Evolutionary conservation across 92 coral and sea anemone genomes (phyloP), one percentile per base, ranked within the genome.

Genomic region (Heteractis magnifica): DNA sequence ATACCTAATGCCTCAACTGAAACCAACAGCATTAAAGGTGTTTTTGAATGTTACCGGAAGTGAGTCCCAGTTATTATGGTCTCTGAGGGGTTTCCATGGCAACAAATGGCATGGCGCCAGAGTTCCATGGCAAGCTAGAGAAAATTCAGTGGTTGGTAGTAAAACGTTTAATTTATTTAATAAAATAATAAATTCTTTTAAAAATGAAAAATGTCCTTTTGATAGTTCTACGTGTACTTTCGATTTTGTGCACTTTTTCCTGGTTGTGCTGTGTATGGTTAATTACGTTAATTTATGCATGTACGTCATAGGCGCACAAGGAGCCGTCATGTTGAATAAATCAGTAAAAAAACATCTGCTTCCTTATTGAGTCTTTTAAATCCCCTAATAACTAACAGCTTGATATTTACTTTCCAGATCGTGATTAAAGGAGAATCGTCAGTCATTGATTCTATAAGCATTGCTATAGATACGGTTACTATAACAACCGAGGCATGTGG

Each of bases 81-180:
- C 83, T 49, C 75, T 92, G 41, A 81, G 80, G 55, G 95, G 95
- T 64, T 84, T 86, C 86, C 95, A 92, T 76, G 93, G 95, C 11
- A 75, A 72, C 73, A 51, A 75, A 16, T 89, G 93, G 93, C 81
- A 81, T 53, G 56, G 64, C 50, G 95, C 83, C 10, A 77, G 76
- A 51, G 81, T 87, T 12, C 73, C 89, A 18, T 88, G 74, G 89
- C 64, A 65, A 44, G 86, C 91, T 8, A 44, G 49, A 70, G 75
- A 85, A 44, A 70, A 56, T 19, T 62, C 71, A 58, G 56, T 80
- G 80, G 91, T 85, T 75, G 23, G 65, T 72, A 34, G 44, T 34
- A 2, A 34, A 34, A 34, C 0, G 44, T 34, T 34, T 34, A 0
- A 56, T 55, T 7, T 78, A 55, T 62, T n/a, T 56, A 49, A 18